Evolutionary conservation across 2,113 vertebrate genomes (phyloP), one percentile per base, ranked within the genome.

Genomic region (Colossoma macropomum): DNA sequence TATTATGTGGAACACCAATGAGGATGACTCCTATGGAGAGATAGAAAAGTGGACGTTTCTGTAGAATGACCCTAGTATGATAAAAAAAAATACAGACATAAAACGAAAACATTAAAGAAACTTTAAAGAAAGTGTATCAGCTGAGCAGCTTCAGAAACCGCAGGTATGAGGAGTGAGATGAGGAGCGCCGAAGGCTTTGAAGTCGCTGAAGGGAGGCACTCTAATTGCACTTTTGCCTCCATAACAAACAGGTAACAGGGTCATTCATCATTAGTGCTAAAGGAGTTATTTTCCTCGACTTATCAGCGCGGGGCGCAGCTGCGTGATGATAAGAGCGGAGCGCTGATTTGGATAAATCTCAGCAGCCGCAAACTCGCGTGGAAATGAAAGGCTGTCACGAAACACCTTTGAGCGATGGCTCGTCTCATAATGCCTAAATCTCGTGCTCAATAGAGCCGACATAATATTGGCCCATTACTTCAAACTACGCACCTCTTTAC

Each of bases 381-480:
- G 72, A 66, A 62, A 62, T 62, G 59, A 62, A 62, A 27, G 38
- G 38, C 38, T 71, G 68, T 45, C 59, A 62, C 59, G 34, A 77
- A 83, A 77, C 38, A 45, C 5, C 4, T 34, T 68, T 78, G 68
- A 74, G 69, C 17, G 68, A 79, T 81, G 71, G 34, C 62, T 15
- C 59, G 68, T 59, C 50, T 59, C 11, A 28, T 72, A 81, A 79
- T 69, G 59, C 68, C 45, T 84, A 75, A 79, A 86, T 73, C 34
- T 73, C n/a, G 15, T 30, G 66, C 77, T 79, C 77, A 41, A 79
- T 59, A 74, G 23, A 84, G 75, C 66, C 34, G 74, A 66, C 38
- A 84, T 77, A 77, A 81, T 73, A 84, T 73, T 74, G 54, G 59
- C 19, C 59, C 78, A 84, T 84, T 86, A 83, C 66, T 38, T 68